Evolutionary conservation across 2,888 invertebrate species (phyloP), one percentile per base, ranked within the genome.

Genomic region (Morpho helenor): DNA sequence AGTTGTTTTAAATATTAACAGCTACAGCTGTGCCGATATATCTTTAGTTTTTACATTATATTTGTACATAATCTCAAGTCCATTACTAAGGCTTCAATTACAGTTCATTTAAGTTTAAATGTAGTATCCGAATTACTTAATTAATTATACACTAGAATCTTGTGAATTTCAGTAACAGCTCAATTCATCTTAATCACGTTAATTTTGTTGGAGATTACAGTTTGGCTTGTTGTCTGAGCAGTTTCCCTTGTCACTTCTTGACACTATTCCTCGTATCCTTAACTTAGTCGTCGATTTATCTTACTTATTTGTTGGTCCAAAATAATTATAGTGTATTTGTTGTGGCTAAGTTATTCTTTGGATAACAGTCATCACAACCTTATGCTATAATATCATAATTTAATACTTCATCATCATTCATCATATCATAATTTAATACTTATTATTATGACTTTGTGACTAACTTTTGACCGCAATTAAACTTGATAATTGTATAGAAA

Each of bases 231-330:
- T 61, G 66, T 65, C 67, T 65, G 64, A 66, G 65, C 64, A 66
- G 64, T 68, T 68, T 63, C 69, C 67, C 67, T 71, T 68, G 67
- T 71, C 69, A 70, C 64, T 59, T 59, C 49, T 59, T 65, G 67
- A 70, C 66, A 68, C 62, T 57, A 65, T 62, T 66, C 57, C 64
- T 63, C 62, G 61, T 63, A 61, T 57, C 62, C 59, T 61, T 61
- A 67, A 70, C 66, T 70, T 68, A 62, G 66, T 68, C 68, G 63
- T 64, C 66, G 66, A 68, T 69, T 70, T 71, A 70, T 71, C 69
- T 72, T 69, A 64, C 69, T 72, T 68, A 72, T 69, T 72, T 67
- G 65, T 67, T 65, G 56, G 55, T 57, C 42, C 52, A 59, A 64
- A 60, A 51, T 61, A 59, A 65, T 66, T 54, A 63, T 63, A 57